phyloP scores from a whole-genome alignment of 1,140 invertebrate species.

The Acyrthosiphon pisum region DNA sequence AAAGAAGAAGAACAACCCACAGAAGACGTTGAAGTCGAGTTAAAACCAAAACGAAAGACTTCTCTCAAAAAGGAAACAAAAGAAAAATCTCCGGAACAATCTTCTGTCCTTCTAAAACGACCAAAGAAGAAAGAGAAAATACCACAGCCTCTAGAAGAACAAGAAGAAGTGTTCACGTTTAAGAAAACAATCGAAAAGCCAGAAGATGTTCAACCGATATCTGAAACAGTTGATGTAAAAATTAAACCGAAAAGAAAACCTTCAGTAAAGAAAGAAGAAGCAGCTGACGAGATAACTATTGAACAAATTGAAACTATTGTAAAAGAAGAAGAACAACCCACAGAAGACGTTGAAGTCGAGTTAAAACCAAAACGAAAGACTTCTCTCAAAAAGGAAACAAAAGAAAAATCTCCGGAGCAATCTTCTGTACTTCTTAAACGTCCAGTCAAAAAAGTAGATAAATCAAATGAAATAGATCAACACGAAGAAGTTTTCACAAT shows the following conservation, averaged over 20 bases:
- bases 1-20: slow-evolving; percentile 54
- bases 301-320: slow-evolving; percentile 61
- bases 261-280: slow-evolving; percentile 43
- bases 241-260: slow-evolving; percentile 58
- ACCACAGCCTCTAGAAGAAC: too few relatives aligned
- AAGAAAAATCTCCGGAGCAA: slow-evolving; percentile 58
- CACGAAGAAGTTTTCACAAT: slow-evolving; percentile 61
- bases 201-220: slow-evolving; percentile 57
- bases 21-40: too few relatives aligned
- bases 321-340: slow-evolving; percentile 54
- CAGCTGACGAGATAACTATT: slow-evolving; percentile 46
- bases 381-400: not conserved
- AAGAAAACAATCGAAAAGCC: slow-evolving; percentile 19
- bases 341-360: too few relatives aligned
- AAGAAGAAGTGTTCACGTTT: too few relatives aligned
- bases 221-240: slow-evolving; percentile 33
- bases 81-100: too few relatives aligned
- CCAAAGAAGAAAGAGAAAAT: too few relatives aligned
- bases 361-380: slow-evolving; percentile 56
- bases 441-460: slow-evolving; percentile 39
- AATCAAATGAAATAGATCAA: slow-evolving; percentile 43
- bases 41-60: too few relatives aligned
- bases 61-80: too few relatives aligned
- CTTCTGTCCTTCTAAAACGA: too few relatives aligned
- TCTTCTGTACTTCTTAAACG: slow-evolving; percentile 57